Base-by-base conservation (phyloP, 2,888 invertebrate genomes). In the Plagiodera versicolora region DNA sequence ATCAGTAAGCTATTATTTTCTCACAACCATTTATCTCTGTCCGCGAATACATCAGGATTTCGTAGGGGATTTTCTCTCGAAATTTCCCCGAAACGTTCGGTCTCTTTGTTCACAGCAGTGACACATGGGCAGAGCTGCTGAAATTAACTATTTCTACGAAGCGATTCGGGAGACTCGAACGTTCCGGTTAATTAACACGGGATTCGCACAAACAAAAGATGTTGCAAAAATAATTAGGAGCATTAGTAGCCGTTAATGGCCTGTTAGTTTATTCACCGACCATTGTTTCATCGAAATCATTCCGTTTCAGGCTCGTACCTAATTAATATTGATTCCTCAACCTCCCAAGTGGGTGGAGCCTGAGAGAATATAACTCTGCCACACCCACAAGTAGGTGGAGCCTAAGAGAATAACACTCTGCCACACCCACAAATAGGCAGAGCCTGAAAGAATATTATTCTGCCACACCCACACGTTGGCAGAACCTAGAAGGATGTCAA, bases 41-140 rank as follows among this genome's bases (percentile, higher is more conserved):
- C n/a, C 44, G 44, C 28, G n/a, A 53, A 53, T 24, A 44, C 44
- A 53, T 53, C 53, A 53, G 35, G 53, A 35, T 44, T 45, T 53
- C 11, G n/a, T 44, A 11, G n/a, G 44, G 16, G 24, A 44, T 20
- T 44, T 53, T 44, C 39, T 11, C 3, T 6, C 39, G 39, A 39
- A 14, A 10, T 39, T 14, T 14, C 14, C 39, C 39, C 1, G 39
- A 39, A 39, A 14, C 14, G 39, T 39, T 39, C n/a, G 14, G 1
- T 39, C 39, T 39, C n/a, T 39, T 39, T 39, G 39, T 39, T 39
- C 14, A 24, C 24, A 14, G 39, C 39, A 14, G 39, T 39, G 39
- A 39, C 39, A 14, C 14, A 39, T 39, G 39, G 39, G 39, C n/a
- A 14, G 11, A 39, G 14, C 14, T 39, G 39, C 39, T n/a, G 14